These are phyloP conservation scores for Nasua narica DNA, from an alignment of 2,797 vertebrate species.

Conservation along the genomic window DNA sequence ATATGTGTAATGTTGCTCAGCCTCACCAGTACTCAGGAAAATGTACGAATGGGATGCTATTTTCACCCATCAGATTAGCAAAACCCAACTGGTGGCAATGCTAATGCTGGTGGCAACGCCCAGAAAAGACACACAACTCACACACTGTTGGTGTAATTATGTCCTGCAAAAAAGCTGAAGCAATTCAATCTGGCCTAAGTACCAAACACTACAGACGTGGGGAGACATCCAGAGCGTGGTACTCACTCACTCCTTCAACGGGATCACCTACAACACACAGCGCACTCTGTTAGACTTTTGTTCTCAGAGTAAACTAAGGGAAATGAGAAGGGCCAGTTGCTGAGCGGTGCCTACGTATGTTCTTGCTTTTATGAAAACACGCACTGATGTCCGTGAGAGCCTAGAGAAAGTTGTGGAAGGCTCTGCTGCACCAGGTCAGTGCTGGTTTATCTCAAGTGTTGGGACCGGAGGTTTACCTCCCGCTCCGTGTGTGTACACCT, in stretches of 20 bases:
- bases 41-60: not conserved
- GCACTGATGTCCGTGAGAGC: not conserved
- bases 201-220: not conserved
- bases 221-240: not conserved
- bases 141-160: not conserved
- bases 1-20: not conserved
- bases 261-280: fast-evolving
- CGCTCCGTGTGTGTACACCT: not conserved
- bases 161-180: not conserved
- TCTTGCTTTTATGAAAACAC: not conserved
- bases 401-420: not conserved
- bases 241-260: not conserved
- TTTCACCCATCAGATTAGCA: not conserved
- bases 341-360: not conserved
- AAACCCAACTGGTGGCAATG: not conserved
- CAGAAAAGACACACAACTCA: not conserved
- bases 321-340: not conserved
- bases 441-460: fast-evolving
- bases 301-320: not conserved
- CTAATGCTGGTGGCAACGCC: not conserved
- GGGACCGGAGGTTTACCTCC: not conserved
- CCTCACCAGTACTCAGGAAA: not conserved
- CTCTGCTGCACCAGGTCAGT: not conserved
- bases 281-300: not conserved
- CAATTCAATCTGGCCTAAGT: not conserved